phyloP scores from a whole-genome alignment of 2,797 vertebrate species.

The Rhinichthys osculus region DNA sequence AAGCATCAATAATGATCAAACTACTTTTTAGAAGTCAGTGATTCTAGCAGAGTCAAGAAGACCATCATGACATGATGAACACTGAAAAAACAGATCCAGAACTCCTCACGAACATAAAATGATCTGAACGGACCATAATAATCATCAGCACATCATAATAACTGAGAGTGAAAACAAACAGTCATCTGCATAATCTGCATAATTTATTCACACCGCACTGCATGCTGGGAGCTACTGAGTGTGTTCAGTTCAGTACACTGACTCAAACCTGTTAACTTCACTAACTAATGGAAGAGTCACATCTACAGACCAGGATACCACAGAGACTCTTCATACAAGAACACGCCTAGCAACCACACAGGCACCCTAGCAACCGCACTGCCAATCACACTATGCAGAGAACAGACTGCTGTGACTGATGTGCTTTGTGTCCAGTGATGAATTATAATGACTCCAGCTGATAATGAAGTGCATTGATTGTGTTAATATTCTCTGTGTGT shows the following conservation, averaged over 20 bases:
- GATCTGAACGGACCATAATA: neutral
- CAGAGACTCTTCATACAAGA: neutral
- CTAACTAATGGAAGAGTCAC: slow-evolving; percentile 2
- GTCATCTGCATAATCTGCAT: too few relatives aligned
- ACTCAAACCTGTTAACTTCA: neutral
- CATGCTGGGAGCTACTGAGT: neutral
- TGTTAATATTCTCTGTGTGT: neutral
- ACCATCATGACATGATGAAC: neutral
- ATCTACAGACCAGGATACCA: neutral
- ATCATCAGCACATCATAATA: neutral
- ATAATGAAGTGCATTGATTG: neutral
- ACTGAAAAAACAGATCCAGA: neutral
- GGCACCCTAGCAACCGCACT: neutral
- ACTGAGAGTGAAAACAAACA: neutral
- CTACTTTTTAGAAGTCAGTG: too few relatives aligned
- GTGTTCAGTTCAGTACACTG: neutral
- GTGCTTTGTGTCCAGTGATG: neutral
- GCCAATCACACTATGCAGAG: neutral
- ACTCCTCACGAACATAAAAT: neutral
- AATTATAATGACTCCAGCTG: neutral
- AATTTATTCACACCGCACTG: neutral
- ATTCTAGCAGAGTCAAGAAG: too few relatives aligned
- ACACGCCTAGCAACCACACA: neutral
- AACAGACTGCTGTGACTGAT: neutral
- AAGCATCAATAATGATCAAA: too few relatives aligned